A percentile compares a stretch with the other conserved stretches of the same genome.
phyloP scores from a whole-genome alignment of 2,113 vertebrate species.

The Tachysurus fulvidraco region DNA sequence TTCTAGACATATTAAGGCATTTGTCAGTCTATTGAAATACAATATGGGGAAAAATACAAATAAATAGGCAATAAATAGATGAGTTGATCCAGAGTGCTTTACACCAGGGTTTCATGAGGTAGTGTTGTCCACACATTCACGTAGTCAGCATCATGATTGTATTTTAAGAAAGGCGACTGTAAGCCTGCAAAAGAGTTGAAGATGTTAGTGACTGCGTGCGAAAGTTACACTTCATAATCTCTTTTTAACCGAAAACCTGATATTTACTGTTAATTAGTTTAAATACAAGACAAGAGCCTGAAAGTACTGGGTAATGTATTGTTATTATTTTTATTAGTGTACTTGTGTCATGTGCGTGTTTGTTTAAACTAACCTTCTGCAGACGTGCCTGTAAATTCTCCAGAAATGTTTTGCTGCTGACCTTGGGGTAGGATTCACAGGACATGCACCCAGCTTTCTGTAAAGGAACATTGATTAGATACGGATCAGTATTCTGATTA shows the following conservation, averaged over 20 bases:
- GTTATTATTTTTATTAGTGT: neutral
- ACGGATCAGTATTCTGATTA: constrained; percentile 16
- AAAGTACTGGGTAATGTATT: neutral
- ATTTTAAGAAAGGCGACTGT: constrained; percentile 45
- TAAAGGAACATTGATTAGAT: constrained; percentile 14
- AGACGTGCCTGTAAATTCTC: constrained; percentile 57
- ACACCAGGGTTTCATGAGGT: constrained; percentile 49
- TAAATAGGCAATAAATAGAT: constrained; percentile 57
- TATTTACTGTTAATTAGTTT: neutral
- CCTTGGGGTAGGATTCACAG: constrained; percentile 54
- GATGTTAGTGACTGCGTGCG: neutral
- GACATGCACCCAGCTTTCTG: constrained; percentile 56
- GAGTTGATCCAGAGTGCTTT: constrained; percentile 31
- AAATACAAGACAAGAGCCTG: neutral
- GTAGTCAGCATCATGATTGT: constrained; percentile 26
- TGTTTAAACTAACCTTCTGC: constrained; percentile 60
- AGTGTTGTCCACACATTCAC: constrained; percentile 66
- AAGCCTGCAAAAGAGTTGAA: neutral
- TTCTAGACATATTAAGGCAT: neutral
- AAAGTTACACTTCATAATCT: neutral
- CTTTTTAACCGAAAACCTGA: neutral
- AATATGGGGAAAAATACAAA: constrained; percentile 49
- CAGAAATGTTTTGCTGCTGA: constrained; percentile 51
- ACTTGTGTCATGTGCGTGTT: neutral
- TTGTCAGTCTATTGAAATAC: constrained; percentile 8